Evolutionary conservation across 2,113 vertebrate species (phyloP), one percentile per base, ranked within the genome.

Genomic region (Myiopsitta monachus): DNA sequence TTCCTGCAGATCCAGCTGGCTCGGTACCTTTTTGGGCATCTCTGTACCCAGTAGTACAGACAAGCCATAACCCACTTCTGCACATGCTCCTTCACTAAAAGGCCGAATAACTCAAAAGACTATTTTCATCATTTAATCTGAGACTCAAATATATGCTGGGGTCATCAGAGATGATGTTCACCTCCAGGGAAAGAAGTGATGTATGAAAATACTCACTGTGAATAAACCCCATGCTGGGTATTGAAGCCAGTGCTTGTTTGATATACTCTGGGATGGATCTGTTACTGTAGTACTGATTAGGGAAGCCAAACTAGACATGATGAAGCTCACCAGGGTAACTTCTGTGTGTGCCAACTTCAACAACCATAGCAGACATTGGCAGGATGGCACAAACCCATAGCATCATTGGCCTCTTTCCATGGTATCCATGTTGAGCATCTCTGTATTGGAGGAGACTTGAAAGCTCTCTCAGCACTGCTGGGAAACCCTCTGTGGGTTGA

Each of bases 121-220:
- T 44, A 0, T 63, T 88, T 62, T 46, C 43, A 17, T 55, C 2
- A 0, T 26, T 81, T 70, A 43, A 8, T 67, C 55, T 0, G 0
- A 81, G 83, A 21, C 51, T 59, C 1, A 0, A 30, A 2, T 14
- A 7, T 70, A 28, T 38, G 30, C 57, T 57, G 73, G 64, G 62
- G 49, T 88, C 39, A 33, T 16, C 41, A 18, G 26, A 26, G 77
- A 18, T 12, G 38, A 19, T 83, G 8, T 2, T 41, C 47, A 14
- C 18, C 64, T 61, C 55, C 66, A 44, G 43, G 85, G 39, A 74
- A 86, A 36, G 73, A 82, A 67, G 14, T 3, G 8, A 39, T 22
- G 33, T 23, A 26, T 54, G 44, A 62, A 84, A 91, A 43, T 22
- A 4, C 7, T 74, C 8, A 17, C 11, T 63, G 36, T 39, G 41